Base-by-base conservation (phyloP, 2,888 invertebrate genomes). In the Patella depressa region DNA sequence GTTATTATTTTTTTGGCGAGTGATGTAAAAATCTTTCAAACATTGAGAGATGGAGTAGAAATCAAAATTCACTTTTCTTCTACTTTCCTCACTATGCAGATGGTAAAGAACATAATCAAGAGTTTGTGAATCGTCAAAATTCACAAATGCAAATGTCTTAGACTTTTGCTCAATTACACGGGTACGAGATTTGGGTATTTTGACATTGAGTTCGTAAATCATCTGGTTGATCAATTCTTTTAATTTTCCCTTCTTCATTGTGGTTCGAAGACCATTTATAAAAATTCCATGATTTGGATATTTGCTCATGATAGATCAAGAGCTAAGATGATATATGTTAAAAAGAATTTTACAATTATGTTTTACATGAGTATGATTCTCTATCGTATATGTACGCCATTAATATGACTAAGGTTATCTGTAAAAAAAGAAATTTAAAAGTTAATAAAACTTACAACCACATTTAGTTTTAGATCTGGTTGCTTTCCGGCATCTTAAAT, bases 231-330 rank as follows among this genome's bases (percentile, higher is more conserved):
- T 76, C 34, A 79, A 76, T 11, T 80, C 34, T 80, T 83, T 83
- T n/a, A 87, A 73, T 19, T 82, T 78, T 19, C 77, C 76, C 53
- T 82, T 78, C 65, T 77, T 65, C 7, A 79, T 73, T 24, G 81
- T 81, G 2, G 74, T 69, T 54, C 81, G 81, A 14, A 87, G 74
- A 72, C 86, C 85, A 11, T 86, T 86, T n/a, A 87, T 79, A 78
- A 81, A 87, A 1, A 87, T 54, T 29, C 82, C 74, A 29, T 81
- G 53, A n/a, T 45, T 45, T 45, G 9, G 9, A 45, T 45, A 45
- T 45, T 45, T 45, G 45, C 45, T 45, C 45, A 45, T 45, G 45
- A 45, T 45, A 9, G 45, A 45, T 7, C 7, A 9, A 45, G 45
- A 45, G 45, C 74, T 59, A 11, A 71, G 59, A 24, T 73, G 65